Conservation (phyloP, 1,140 invertebrate genomes). For the Scaptomyza montana region DNA sequence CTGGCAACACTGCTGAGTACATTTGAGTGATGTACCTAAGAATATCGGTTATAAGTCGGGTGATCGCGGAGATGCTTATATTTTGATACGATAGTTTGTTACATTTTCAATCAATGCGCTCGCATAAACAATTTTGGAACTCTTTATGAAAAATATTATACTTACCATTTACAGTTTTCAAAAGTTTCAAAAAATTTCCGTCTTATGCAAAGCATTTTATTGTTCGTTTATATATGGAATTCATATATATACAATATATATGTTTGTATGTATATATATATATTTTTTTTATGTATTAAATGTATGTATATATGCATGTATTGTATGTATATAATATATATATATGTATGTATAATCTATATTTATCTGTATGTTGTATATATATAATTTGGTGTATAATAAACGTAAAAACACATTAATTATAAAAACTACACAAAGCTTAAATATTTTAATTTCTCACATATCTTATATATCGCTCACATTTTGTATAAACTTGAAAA, state of each 20-base stretch:
- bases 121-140: no score
- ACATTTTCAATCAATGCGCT: no score
- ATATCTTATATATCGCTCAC: conserved; percentile 68
- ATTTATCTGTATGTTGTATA: conserved; percentile 42
- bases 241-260: conserved; percentile 48
- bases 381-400: conserved; percentile 81
- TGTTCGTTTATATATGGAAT: conserved; percentile 75
- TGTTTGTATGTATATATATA: conserved; percentile 45
- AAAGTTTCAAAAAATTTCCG: background rate
- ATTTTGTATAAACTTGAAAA: conserved; percentile 78
- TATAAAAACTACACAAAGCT: conserved; percentile 80
- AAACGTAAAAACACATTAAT: conserved; percentile 77
- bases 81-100: no score
- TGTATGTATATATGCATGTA: conserved; percentile 55
- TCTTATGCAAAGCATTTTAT: conserved; percentile 76
- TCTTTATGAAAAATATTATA: no score
- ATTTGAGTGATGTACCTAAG: background rate
- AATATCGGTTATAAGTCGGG: background rate
- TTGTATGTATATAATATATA: conserved; percentile 47
- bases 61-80: no score
- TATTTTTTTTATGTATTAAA: conserved; percentile 63
- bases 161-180: no score
- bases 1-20: background rate
- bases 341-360: conserved; percentile 21
- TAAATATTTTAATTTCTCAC: conserved; percentile 59